Evolutionary conservation across 2,113 vertebrate genomes (phyloP), one percentile per base, ranked within the genome.

Genomic region (Clarias magur): DNA sequence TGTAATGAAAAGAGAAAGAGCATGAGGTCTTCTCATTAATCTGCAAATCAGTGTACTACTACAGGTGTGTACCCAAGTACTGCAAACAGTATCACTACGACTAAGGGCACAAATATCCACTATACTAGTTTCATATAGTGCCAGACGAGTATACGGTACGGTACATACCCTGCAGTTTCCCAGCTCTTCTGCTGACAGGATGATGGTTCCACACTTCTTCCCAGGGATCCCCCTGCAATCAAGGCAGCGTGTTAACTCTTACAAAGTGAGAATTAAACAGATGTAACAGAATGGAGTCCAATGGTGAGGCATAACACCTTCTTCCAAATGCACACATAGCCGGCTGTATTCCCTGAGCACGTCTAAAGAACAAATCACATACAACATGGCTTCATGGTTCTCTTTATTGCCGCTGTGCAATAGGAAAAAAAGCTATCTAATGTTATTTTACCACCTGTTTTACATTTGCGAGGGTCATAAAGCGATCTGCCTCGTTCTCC

Each of bases 131-230:
- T 2, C 59, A 17, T 38, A 75, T 4, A 59, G 56, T 16, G 56
- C 81, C 63, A 65, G 48, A 8, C 48, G 48, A 48, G 10, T 25
- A 80, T 38, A 63, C 15, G 11, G 7, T 8, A 80, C 48, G 0
- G 48, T 84, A 95, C 95, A 93, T 89, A 95, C 95, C 90, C 95
- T 92, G 91, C 95, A 95, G 86, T 95, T 95, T 88, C 95, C 94
- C 60, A 95, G 92, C 89, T 95, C 95, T 86, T 95, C 95, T 83
- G 93, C 95, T 67, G 93, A 92, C 84, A 95, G 88, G 91, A 95
- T 85, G 90, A 95, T 93, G 2, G 88, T 92, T 34, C 95, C 95
- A 57, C 95, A 95, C 89, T 94, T 95, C 93, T 95, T 95, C 75
- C 95, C 95, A 42, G 85, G 90, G 85, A 95, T 95, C 57, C 95